These are phyloP conservation scores for Olivierus martensii DNA, from an alignment of 1,140 invertebrate genomes.

Conservation along the genomic window DNA sequence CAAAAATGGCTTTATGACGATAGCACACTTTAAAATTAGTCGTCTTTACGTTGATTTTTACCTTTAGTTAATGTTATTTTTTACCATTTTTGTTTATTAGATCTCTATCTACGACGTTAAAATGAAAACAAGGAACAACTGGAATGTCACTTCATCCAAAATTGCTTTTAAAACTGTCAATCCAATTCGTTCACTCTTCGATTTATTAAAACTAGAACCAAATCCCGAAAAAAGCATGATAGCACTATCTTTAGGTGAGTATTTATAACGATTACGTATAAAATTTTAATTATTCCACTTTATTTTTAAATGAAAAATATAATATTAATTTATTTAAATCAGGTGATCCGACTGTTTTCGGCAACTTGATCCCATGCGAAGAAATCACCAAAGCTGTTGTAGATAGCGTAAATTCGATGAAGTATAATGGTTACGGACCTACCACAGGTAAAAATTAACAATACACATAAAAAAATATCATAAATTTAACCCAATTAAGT, in stretches of 20 bases:
- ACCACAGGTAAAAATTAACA: slow-evolving; percentile 6
- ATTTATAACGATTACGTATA: slow-evolving; percentile 3
- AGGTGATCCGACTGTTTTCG: slow-evolving; percentile 96
- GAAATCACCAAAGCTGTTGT: slow-evolving; percentile 68
- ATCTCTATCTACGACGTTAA: too few relatives aligned
- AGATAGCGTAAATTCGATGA: slow-evolving; percentile 50
- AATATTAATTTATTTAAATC: slow-evolving; percentile 1
- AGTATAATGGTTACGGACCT: slow-evolving; percentile 80
- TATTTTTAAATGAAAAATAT: not conserved
- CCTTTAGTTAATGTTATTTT: too few relatives aligned
- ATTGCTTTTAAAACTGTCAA: slow-evolving; percentile 81
- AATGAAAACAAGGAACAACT: slow-evolving; percentile 27
- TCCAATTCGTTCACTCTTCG: slow-evolving; percentile 84
- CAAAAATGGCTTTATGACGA: too few relatives aligned
- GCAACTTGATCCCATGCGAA: slow-evolving; percentile 70
- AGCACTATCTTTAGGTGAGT: slow-evolving; percentile 82
- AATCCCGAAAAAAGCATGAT: slow-evolving; percentile 89
- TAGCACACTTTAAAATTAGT: too few relatives aligned
- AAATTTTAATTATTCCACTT: not conserved
- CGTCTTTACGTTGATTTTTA: too few relatives aligned
- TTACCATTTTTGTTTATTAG: too few relatives aligned
- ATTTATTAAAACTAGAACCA: slow-evolving; percentile 74
- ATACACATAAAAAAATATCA: too few relatives aligned
- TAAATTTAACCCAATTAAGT: too few relatives aligned
- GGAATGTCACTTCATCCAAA: slow-evolving; percentile 60